Evolutionary conservation across 2,888 invertebrate species (phyloP).

Genomic region (Trichogramma evanescens): DNA sequence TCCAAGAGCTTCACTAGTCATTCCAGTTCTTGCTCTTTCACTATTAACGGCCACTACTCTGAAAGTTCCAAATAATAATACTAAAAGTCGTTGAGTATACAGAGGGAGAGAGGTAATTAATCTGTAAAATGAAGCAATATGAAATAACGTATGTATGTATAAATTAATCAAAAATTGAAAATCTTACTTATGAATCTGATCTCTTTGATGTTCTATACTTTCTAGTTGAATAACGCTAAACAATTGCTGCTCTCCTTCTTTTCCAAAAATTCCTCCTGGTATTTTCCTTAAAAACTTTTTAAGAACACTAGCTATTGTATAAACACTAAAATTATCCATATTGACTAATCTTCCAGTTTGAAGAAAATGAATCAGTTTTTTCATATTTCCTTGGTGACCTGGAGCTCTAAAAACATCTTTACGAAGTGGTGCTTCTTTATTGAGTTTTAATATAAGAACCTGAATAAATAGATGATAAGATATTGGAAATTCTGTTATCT

Average conservation of each 20-base stretch:
- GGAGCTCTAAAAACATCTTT: conserved; percentile 94
- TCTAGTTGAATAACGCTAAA: conserved; percentile 82
- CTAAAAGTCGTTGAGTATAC: conserved; percentile 86
- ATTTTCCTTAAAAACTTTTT: conserved; percentile 97
- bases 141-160: not conserved
- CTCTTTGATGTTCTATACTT: conserved; percentile 76
- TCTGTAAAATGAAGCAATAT: conserved; percentile 51
- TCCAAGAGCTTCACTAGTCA: conserved; percentile 91
- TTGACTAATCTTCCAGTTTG: conserved; percentile 85
- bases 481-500: not conserved
- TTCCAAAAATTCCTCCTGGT: conserved; percentile 93
- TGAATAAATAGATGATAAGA: conserved; percentile 34
- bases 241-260: conserved; percentile 81
- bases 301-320: conserved; percentile 95
- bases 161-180: not conserved
- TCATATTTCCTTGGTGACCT: conserved; percentile 91
- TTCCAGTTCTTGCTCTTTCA: conserved; percentile 81
- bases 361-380: conserved; percentile 83
- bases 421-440: conserved; percentile 88
- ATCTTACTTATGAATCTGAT: conserved; percentile 82
- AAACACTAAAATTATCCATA: conserved; percentile 91
- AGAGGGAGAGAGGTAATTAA: conserved; percentile 79
- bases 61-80: conserved; percentile 94
- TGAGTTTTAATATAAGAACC: conserved; percentile 86
- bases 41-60: conserved; percentile 89